Evolutionary conservation across 2,888 invertebrate genomes (phyloP).

Genomic region (Oscheius sp.): DNA sequence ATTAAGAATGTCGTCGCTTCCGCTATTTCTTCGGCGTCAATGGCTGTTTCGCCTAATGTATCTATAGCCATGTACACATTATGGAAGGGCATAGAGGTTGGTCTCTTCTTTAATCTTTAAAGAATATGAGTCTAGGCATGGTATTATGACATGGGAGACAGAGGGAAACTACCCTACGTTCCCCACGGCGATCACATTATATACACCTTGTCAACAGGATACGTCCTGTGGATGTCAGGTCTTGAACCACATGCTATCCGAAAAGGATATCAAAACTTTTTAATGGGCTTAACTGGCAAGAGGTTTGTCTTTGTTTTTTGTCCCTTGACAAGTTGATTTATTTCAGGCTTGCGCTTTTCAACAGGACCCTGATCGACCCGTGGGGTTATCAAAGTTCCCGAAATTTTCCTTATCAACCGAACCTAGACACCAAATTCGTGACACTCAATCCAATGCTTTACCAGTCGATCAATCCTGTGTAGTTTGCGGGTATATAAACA

Average conservation of each 20-base stretch:
- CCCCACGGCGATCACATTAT: constrained; percentile 82
- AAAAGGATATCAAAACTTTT: constrained; percentile 86
- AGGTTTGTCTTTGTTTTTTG: constrained; percentile 66
- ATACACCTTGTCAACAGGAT: constrained; percentile 82
- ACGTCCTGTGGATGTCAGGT: constrained; percentile 77
- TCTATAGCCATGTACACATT: constrained; percentile 85
- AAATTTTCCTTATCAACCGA: constrained; percentile 43
- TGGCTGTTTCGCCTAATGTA: constrained; percentile 83
- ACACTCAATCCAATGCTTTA: constrained; percentile 61
- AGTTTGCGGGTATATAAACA: constrained; percentile 37
- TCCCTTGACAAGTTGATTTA: neutral
- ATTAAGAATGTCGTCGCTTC: constrained; percentile 43
- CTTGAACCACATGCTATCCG: constrained; percentile 84
- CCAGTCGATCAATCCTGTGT: constrained; percentile 28
- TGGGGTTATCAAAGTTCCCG: constrained; percentile 54
- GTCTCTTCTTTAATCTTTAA: neutral
- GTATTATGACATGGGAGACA: constrained; percentile 72
- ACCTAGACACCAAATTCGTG: constrained; percentile 44
- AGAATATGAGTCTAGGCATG: constrained; percentile 8
- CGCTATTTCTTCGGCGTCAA: constrained; percentile 57
- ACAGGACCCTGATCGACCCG: constrained; percentile 55
- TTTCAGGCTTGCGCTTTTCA: constrained; percentile 59
- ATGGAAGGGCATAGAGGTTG: constrained; percentile 86
- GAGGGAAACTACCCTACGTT: constrained; percentile 80
- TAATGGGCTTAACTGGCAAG: constrained; percentile 81